These are phyloP conservation scores for Hypolimnas misippus DNA, from an alignment of 2,888 invertebrate species.

Conservation along the genomic window DNA sequence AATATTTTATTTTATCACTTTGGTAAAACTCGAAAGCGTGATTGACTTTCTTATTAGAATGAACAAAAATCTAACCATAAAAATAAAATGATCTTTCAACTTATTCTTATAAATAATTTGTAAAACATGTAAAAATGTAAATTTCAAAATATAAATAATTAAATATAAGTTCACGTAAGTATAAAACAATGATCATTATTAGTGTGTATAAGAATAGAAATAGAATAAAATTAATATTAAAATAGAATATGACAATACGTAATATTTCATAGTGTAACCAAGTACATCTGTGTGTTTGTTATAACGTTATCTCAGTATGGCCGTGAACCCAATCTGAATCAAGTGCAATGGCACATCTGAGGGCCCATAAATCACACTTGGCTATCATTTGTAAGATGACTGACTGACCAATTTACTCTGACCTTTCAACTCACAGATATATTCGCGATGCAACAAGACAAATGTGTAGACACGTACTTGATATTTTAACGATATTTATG, in stretches of 20 bases:
- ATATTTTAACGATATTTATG: neutral
- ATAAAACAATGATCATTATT: too few species aligned
- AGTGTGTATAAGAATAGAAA: too few species aligned
- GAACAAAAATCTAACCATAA: too few species aligned
- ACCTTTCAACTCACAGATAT: conserved; percentile 52
- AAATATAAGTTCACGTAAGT: too few species aligned
- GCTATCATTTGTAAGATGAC: conserved; percentile 62
- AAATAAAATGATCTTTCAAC: too few species aligned
- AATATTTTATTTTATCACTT: too few species aligned
- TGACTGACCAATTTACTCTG: conserved; percentile 62
- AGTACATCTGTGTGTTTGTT: neutral
- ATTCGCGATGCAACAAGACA: conserved; percentile 39
- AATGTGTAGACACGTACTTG: conserved; percentile 24
- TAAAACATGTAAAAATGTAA: too few species aligned
- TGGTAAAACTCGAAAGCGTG: too few species aligned
- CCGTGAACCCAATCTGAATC: conserved; percentile 76
- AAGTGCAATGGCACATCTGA: conserved; percentile 76
- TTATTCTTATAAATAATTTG: too few species aligned
- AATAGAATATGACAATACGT: neutral
- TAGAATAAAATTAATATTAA: too few species aligned
- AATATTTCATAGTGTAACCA: neutral
- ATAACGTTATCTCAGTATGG: conserved; percentile 47
- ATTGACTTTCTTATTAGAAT: too few species aligned
- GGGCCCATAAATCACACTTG: conserved; percentile 75
- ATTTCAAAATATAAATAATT: too few species aligned